Conservation (phyloP, 2,888 invertebrate genomes). For the Eurytoma adleriae region DNA sequence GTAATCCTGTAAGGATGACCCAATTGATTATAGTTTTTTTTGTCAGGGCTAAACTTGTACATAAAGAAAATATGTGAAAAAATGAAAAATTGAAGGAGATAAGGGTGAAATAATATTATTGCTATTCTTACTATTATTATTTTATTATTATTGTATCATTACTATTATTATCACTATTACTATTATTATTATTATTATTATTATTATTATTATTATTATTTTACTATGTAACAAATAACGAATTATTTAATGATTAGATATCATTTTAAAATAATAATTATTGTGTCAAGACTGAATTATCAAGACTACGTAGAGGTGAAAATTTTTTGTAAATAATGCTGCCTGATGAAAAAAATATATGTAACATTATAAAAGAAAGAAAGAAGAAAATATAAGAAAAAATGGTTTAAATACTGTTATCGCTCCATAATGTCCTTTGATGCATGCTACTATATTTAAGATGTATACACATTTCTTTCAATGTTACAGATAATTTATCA, state of each 20-base stretch:
- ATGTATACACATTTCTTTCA: slow-evolving; percentile 37
- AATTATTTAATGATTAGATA: slow-evolving; percentile 58
- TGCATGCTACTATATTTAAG: slow-evolving; percentile 36
- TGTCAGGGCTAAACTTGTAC: slow-evolving; percentile 23
- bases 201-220: too few species aligned
- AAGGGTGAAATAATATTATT: slow-evolving; percentile 55
- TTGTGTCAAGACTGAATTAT: slow-evolving; percentile 73
- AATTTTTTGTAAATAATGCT: slow-evolving; percentile 73
- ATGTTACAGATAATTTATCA: slow-evolving; percentile 51
- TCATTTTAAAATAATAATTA: slow-evolving; percentile 60
- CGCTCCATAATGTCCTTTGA: slow-evolving; percentile 47
- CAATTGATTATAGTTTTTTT: too few species aligned
- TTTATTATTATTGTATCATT: background rate
- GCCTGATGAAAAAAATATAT: slow-evolving; percentile 67
- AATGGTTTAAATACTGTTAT: slow-evolving; percentile 46
- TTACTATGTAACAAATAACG: slow-evolving; percentile 56
- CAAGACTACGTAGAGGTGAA: slow-evolving; percentile 71
- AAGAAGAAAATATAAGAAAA: slow-evolving; percentile 54
- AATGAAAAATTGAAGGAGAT: slow-evolving; percentile 43
- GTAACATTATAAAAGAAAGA: slow-evolving; percentile 65
- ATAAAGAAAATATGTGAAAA: slow-evolving; percentile 40
- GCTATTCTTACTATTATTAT: slow-evolving; percentile 56
- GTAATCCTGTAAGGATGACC: too few species aligned
- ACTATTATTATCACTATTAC: slow-evolving; percentile 24
- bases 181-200: too few species aligned